Conservation (phyloP, 2,113 vertebrate species). For the Gadus macrocephalus region DNA sequence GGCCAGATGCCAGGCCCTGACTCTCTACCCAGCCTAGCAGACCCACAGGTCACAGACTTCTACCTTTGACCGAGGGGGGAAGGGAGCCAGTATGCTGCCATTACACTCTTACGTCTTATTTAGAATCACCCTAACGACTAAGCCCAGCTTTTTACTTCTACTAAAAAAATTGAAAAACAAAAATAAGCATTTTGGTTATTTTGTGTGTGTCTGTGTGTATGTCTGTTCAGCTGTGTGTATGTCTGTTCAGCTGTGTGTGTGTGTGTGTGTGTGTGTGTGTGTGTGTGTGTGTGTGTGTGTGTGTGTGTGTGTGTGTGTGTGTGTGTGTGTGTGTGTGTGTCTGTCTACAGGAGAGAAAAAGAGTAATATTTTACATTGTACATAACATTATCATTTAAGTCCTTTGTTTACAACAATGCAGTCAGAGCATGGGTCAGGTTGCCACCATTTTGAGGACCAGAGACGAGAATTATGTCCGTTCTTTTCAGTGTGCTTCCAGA, state of each 20-base stretch:
- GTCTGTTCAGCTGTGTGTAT: slow-evolving; percentile 7
- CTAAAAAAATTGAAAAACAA: slow-evolving; percentile 14
- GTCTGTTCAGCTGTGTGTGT: background rate
- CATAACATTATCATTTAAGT: slow-evolving; percentile 57
- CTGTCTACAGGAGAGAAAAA: background rate
- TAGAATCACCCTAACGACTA: slow-evolving; percentile 37
- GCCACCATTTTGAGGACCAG: slow-evolving; percentile 12
- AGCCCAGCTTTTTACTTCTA: slow-evolving; percentile 56
- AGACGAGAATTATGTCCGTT: slow-evolving; percentile 1
- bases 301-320: too few species aligned
- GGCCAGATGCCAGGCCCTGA: slow-evolving; percentile 48
- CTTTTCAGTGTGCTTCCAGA: background rate
- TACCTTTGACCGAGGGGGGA: slow-evolving; percentile 60
- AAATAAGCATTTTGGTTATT: slow-evolving; percentile 19
- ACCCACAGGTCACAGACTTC: slow-evolving; percentile 55
- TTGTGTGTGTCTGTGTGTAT: slow-evolving; percentile 12
- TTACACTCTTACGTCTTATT: slow-evolving; percentile 21
- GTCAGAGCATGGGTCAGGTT: slow-evolving; percentile 35
- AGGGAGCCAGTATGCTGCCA: background rate
- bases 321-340: slow-evolving; percentile 11
- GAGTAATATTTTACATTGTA: slow-evolving; percentile 28
- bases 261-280: slow-evolving; percentile 12
- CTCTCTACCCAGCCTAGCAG: slow-evolving; percentile 40
- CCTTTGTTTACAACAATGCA: slow-evolving; percentile 66
- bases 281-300: background rate